These are phyloP conservation scores for Lepilemur septentrionalis DNA, from an alignment of 2,797 vertebrate genomes.

Conservation along the genomic window DNA sequence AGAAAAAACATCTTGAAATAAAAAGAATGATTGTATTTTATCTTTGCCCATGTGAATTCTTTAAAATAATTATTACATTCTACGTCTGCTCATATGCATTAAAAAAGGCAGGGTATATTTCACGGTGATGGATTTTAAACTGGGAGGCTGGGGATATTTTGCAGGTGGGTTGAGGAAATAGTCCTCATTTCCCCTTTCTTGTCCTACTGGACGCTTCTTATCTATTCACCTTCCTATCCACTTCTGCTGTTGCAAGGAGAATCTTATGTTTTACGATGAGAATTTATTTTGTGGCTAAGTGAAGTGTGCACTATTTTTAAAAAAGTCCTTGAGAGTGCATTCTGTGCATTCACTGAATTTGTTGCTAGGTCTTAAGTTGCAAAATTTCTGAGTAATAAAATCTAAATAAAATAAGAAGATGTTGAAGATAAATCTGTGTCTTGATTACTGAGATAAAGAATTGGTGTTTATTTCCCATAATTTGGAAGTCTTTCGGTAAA, in stretches of 20 bases:
- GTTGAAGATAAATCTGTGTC: background rate
- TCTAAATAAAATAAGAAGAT: slow-evolving; percentile 27
- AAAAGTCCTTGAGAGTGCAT: background rate
- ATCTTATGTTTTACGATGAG: slow-evolving; percentile 1
- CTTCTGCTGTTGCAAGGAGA: background rate
- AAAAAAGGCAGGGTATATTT: background rate
- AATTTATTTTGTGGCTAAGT: slow-evolving; percentile 35
- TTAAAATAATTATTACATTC: background rate
- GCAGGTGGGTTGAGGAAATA: background rate
- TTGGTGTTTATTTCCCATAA: background rate
- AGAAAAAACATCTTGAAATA: background rate
- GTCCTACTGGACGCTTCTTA: background rate
- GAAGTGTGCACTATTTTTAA: background rate
- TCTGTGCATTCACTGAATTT: background rate
- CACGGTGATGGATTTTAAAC: background rate
- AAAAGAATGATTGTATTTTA: slow-evolving; percentile 23
- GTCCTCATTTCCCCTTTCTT: background rate
- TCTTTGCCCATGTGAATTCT: background rate
- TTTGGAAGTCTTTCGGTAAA: slow-evolving; percentile 11
- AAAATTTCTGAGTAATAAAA: slow-evolving; percentile 26
- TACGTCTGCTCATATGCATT: background rate
- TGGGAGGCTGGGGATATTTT: background rate
- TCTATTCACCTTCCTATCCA: background rate
- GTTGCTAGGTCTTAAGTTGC: background rate
- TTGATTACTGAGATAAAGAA: slow-evolving; percentile 40